These are phyloP conservation scores for Philereme transversata DNA, from an alignment of 2,888 invertebrate genomes.

Conservation along the genomic window DNA sequence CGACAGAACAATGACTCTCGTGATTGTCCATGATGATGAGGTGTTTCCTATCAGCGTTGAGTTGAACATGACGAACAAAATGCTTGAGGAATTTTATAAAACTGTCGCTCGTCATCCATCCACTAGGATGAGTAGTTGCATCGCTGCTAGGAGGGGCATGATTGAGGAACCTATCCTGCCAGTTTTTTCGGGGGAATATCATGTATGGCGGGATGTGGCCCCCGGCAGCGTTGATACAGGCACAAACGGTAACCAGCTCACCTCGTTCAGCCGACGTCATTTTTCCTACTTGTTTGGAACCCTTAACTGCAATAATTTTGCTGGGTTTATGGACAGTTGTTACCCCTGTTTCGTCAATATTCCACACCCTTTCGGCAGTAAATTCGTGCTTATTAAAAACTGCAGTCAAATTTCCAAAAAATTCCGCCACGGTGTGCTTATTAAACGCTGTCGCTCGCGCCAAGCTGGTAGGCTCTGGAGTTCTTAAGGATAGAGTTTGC, in stretches of 20 bases:
- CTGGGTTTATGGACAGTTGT: constrained; percentile 36
- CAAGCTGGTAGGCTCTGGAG: too few species aligned
- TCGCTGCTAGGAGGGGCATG: constrained; percentile 2
- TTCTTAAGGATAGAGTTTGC: too few species aligned
- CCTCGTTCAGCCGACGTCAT: constrained; percentile 39
- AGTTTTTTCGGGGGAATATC: constrained; percentile 27
- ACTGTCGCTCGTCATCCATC: constrained; percentile 23
- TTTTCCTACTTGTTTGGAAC: constrained; percentile 32
- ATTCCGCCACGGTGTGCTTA: too few species aligned
- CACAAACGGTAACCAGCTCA: constrained; percentile 24
- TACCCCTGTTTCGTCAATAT: too few species aligned
- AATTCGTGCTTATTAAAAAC: too few species aligned
- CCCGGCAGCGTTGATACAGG: constrained; percentile 22
- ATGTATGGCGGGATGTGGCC: constrained; percentile 21
- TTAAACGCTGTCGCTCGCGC: too few species aligned
- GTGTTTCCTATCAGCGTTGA: too few species aligned
- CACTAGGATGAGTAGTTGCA: constrained; percentile 19
- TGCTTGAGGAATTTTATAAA: constrained; percentile 21
- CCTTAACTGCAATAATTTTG: constrained; percentile 40
- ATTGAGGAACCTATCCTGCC: constrained; percentile 7
- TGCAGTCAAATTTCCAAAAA: too few species aligned
- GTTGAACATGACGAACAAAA: not conserved
- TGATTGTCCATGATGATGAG: too few species aligned
- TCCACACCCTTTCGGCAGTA: too few species aligned
- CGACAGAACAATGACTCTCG: too few species aligned